Base-by-base conservation (phyloP, 1,140 invertebrate species). In the Pogonomyrmex californicus region DNA sequence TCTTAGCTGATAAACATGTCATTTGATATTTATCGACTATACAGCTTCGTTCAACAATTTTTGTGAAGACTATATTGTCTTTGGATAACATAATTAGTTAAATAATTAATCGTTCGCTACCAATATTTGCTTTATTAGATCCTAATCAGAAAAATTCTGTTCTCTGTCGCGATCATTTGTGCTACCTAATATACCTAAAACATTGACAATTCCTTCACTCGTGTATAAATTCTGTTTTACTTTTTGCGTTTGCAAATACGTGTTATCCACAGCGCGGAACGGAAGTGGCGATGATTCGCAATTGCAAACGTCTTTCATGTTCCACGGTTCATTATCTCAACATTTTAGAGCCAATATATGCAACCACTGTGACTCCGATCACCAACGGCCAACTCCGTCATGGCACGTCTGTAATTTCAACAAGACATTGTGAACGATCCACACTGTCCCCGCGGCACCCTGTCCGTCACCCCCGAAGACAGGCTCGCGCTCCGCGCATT, bases 391-490 rank as follows among this genome's bases (percentile, higher is more conserved):
- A 9, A 14, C 33, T 56, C 56, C 38, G 68, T 83, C 60, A 83
- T 49, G 79, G 73, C 66, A 87, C 23, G 81, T 58, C 54, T 85
- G 58, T 83, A 83, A 85, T 83, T 83, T 73, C 60, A 83, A 56
- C 77, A 54, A 83, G 86, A 83, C 85, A 81, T 70, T 79, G 76
- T 79, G 41, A 71, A 82, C 79, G 66, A 87, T 87, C 56, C 49
- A 62, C 63, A 38, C 58, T 51, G 81, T 75, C 56, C 38, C 65
- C 77, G 66, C 60, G 78, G 51, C 58, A 77, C 38, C 82, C 62
- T 85, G 82, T 85, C 73, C 58, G 82, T 85, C 82, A 78, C 73
- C 75, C 75, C 38, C 36, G 73, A 47, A 56, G 85, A 86, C 85
- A 78, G 60, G 60, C 49, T 78, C 47, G 73, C 82, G 82, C 44